Conservation (phyloP, 2,797 vertebrate species). For the Spea hammondii region DNA sequence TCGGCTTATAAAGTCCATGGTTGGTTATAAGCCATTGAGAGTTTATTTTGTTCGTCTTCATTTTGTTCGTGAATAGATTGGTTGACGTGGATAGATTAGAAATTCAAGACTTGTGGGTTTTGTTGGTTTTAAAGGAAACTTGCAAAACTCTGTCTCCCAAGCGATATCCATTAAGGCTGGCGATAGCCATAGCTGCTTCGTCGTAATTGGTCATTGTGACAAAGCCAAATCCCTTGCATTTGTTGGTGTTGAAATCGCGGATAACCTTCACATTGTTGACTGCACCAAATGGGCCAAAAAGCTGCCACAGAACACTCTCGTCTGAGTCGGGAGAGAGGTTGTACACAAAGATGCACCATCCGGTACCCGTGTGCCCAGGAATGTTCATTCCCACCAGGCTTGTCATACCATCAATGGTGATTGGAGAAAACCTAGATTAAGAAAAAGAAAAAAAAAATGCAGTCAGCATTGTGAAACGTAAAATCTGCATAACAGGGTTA, state of each 20-base stretch:
- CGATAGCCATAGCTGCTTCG: slow-evolving; percentile 98
- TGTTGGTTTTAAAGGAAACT: slow-evolving; percentile 99
- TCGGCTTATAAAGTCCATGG: slow-evolving; percentile 99
- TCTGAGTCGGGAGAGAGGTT: slow-evolving; percentile 98
- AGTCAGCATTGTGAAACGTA: neutral
- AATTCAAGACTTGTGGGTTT: slow-evolving; percentile 99
- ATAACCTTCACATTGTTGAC: slow-evolving; percentile 99
- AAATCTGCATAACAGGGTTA: neutral
- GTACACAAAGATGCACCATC: slow-evolving; percentile 99
- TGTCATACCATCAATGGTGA: slow-evolving; percentile 99
- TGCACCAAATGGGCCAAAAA: slow-evolving; percentile 96
- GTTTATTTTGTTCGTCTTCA: slow-evolving; percentile 83
- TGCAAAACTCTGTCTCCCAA: slow-evolving; percentile 98
- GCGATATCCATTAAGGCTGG: slow-evolving; percentile 99
- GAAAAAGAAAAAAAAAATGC: slow-evolving; percentile 43
- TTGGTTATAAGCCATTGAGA: slow-evolving; percentile 99
- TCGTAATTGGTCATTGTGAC: slow-evolving; percentile 99
- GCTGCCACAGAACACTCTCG: slow-evolving; percentile 99
- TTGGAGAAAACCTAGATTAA: slow-evolving; percentile 92
- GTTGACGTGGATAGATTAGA: slow-evolving; percentile 66
- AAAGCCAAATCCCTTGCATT: slow-evolving; percentile 99
- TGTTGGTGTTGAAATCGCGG: slow-evolving; percentile 99
- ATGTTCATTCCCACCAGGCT: slow-evolving; percentile 99
- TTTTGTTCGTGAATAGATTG: slow-evolving; percentile 67
- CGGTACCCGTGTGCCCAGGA: slow-evolving; percentile 97